Percentiles rank a stretch among this genome's conserved stretches.
These are phyloP conservation scores for Centropus unirufus DNA, from an alignment of 2,113 vertebrate genomes.

Conservation along the genomic window DNA sequence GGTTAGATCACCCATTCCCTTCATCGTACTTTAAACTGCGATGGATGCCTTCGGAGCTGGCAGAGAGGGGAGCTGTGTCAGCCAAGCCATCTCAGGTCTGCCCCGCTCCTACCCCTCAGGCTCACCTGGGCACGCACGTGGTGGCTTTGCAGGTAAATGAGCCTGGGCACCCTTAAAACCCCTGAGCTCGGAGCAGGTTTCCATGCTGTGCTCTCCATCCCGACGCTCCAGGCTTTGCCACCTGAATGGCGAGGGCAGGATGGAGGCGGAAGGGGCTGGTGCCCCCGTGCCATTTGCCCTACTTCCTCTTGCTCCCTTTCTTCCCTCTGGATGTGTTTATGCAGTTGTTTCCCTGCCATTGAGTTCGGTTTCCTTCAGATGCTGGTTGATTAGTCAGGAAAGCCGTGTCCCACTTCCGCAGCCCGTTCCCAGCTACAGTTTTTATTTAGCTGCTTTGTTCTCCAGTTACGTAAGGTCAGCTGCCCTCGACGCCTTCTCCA, in stretches of 20 bases:
- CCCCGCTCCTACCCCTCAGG: background rate
- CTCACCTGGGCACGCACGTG: background rate
- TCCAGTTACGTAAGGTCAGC: conserved; percentile 14
- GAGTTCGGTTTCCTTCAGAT: conserved; percentile 54
- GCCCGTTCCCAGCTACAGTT: conserved; percentile 55
- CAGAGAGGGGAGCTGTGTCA: background rate
- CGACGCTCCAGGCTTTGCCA: background rate
- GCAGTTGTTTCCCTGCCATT: conserved; percentile 55
- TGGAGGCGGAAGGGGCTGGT: background rate
- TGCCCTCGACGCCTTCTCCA: conserved; percentile 18
- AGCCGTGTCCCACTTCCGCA: conserved; percentile 38
- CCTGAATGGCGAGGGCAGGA: background rate
- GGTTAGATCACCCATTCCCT: background rate
- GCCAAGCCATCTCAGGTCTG: background rate
- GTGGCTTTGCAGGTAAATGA: background rate
- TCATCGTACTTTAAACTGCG: background rate
- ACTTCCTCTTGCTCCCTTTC: conserved; percentile 26
- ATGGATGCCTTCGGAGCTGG: background rate
- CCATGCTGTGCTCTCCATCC: background rate
- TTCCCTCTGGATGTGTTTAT: conserved; percentile 60
- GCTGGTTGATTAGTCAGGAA: conserved; percentile 39
- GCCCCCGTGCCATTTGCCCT: background rate
- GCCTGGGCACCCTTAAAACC: background rate
- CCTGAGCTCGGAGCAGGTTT: background rate
- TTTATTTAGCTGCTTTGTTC: conserved; percentile 62